Evolutionary conservation across 1,140 invertebrate species (phyloP), one percentile per base, ranked within the genome.

Genomic region (Bombyx mori): DNA sequence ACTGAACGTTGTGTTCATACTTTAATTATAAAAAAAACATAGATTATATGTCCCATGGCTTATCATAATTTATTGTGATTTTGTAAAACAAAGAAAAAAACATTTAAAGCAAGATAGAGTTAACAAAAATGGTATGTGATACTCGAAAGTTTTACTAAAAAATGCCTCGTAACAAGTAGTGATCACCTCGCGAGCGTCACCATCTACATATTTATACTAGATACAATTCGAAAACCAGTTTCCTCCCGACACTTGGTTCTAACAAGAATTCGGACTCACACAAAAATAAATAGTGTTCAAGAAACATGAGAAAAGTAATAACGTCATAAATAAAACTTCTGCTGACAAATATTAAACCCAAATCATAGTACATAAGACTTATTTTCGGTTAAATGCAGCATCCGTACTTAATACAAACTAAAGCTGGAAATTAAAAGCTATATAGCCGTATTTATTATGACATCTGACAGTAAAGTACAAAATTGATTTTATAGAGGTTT

Each of bases 251-350:
- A 73, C 71, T 72, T 65, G 76, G 69, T 77, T 84, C 83, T 86
- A 86, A 84, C 82, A 81, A 83, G 77, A 82, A 86, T 86, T 83
- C 81, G 68, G 78, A 79, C 77, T 82, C 76, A 73, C 75, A 79
- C 81, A 78, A 83, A 83, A 84, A 86, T 86, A 84, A 86, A 86
- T 84, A 86, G 75, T 80, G 78, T 82, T 80, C 80, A 82, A 72
- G 81, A 75, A 84, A 82, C 75, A 78, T 68, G 79, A 83, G 80
- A 82, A 83, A 79, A 77, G 77, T 77, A 75, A 75, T 66, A 64
- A 70, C 67, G 65, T 69, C 60, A 65, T 69, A 69, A 35, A 68
- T 73, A 66, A 70, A 68, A 69, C 63, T 52, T 65, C 63, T 63
- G 65, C 63, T 66, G 65, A 62, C 61, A 60, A 67, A 75, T 70